Base-by-base conservation (phyloP, 2,888 invertebrate genomes). In the Protophormia terraenovae region DNA sequence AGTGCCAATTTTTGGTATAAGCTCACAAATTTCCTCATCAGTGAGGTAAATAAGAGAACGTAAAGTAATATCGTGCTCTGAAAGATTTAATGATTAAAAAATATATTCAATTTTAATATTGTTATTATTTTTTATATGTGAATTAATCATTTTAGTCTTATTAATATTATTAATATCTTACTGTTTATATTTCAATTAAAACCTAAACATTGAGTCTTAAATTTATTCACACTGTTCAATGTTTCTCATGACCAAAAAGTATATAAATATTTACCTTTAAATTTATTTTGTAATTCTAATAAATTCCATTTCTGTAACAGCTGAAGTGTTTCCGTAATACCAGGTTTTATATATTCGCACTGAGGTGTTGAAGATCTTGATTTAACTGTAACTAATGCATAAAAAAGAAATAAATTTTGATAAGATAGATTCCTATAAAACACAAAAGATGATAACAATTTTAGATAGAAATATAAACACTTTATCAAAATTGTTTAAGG, bases 1-100 rank as follows among this genome's bases (percentile, higher is more conserved):
- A 66, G 87, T 83, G 38, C 89, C 89, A 22, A 89, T 87, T 87
- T 88, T 89, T 24, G 89, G 89, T 87, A 89, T 87, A 5, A 90
- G 84, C 45, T 89, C 87, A 66, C 47, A 41, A 4, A 89, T 89
- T 29, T 89, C 89, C 0, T 75, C 81, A 50, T 88, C 88, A 16
- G 87, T 89, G 5, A 89, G 69, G 24, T 88, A 88, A 3, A 86
- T 77, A n/a, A 88, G 55, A 1, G 89, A 88, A 73, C 87, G 85
- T 14, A 87, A 62, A 50, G 84, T 84, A 45, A 87, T 86, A 71
- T 88, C 87, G 38, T 88, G 83, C 8, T 86, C 87, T 88, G 22
- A 8, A 53, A 5, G 14, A n/a, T n/a, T n/a, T n/a, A n/a, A n/a
- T n/a, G n/a, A n/a, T n/a, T n/a, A n/a, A n/a, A n/a, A n/a, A n/a